Base-by-base conservation (phyloP, 2,113 vertebrate species). In the Gymnobelideus leadbeateri region DNA sequence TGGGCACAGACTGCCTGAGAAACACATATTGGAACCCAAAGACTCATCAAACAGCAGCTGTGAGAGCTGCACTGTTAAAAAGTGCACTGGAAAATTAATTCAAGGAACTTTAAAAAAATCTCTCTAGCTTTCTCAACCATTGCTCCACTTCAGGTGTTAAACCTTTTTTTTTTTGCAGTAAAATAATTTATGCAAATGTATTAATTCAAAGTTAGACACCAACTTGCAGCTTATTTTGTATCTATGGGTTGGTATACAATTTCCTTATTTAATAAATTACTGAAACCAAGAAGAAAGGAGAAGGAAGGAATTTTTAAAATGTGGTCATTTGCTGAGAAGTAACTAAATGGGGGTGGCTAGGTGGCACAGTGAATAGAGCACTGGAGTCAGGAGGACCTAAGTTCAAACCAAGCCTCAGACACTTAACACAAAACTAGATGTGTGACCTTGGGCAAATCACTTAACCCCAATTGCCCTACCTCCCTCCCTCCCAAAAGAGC, bases 31-130 rank as follows among this genome's bases (percentile, higher is more conserved):
- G 55, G 47, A 91, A 92, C 96, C 95, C 96, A 93, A 24, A 0
- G 11, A 46, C 95, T 95, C 95, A 51, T 90, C 92, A 95, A 95
- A 96, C 90, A 89, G 92, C 21, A 92, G 92, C 94, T 90, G 93
- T 92, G 53, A 92, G 91, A 90, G 91, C 0, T 7, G 93, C 61
- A 96, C 95, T 93, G 93, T 50, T 92, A 93, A 96, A 53, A 95
- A 94, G 51, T 12, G 55, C 14, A 43, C 28, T 89, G 52, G 55
- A 94, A 52, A 97, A 96, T 96, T 95, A 93, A 94, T 25, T 28
- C 61, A 94, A 91, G 51, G 25, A 31, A 51, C 91, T 96, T 97
- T 53, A 53, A 84, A 77, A 92, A 93, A 68, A 90, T 9, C 96
- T 92, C 92, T 37, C 53, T 91, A 92, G 96, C 89, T 95, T 93